Conservation (phyloP, 2,113 vertebrate species). For the Hyaena hyaena region DNA sequence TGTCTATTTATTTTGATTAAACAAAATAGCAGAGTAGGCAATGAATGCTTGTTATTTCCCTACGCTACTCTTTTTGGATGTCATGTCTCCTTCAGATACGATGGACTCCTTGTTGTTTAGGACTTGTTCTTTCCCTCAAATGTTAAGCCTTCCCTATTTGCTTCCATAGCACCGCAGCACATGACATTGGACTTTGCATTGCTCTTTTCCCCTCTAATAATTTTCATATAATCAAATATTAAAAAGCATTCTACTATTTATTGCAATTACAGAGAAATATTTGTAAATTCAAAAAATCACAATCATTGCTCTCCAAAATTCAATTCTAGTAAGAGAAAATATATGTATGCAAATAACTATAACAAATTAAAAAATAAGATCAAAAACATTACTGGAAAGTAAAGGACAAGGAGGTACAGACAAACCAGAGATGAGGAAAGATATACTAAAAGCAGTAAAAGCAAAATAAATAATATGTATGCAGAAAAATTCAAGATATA, state of each 20-base stretch:
- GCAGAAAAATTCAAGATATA: background rate
- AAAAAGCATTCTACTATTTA: background rate
- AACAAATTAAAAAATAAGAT: background rate
- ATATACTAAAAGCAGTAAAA: background rate
- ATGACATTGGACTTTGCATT: background rate
- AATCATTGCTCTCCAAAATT: background rate
- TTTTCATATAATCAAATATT: background rate
- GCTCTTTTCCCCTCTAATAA: background rate
- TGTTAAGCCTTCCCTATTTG: background rate
- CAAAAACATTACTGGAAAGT: background rate
- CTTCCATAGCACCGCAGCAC: background rate
- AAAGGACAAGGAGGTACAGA: background rate
- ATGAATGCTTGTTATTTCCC: background rate
- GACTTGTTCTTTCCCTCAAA: background rate
- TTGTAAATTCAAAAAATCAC: background rate
- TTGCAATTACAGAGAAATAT: background rate
- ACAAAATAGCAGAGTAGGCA: background rate
- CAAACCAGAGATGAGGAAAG: background rate
- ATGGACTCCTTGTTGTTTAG: background rate
- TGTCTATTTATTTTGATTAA: background rate
- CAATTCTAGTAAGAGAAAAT: background rate
- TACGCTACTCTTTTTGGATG: background rate
- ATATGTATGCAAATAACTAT: background rate
- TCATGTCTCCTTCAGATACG: background rate
- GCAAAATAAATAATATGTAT: background rate